Percentiles rank a stretch among this genome's conserved stretches.
Conservation (phyloP, 2,797 vertebrate species). For the Momotus momota region DNA sequence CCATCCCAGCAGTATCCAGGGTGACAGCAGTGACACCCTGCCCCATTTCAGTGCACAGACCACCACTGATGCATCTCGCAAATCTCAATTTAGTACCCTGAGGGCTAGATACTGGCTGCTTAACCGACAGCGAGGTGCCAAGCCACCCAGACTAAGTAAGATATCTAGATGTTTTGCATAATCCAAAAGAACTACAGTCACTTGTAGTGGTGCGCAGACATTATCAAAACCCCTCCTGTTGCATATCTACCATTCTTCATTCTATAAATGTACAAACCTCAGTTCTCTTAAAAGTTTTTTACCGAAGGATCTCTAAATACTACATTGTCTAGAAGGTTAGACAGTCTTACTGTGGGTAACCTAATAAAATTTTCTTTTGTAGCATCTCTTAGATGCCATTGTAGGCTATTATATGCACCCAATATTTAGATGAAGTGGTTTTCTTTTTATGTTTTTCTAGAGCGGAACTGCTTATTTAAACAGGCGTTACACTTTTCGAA, state of each 20-base stretch:
- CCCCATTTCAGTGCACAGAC: fast-evolving
- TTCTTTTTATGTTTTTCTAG: background rate
- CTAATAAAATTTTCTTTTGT: background rate
- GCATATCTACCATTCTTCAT: background rate
- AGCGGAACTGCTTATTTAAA: fast-evolving
- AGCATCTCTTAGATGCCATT: background rate
- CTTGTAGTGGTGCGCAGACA: background rate
- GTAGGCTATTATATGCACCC: fast-evolving
- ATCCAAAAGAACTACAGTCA: background rate
- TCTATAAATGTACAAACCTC: background rate
- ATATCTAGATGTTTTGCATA: fast-evolving
- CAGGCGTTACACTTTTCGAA: background rate
- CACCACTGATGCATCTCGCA: background rate
- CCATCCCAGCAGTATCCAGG: background rate
- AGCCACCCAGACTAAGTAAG: background rate
- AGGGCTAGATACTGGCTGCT: background rate
- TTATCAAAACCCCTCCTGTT: background rate
- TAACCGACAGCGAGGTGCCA: background rate
- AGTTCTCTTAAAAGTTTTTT: background rate
- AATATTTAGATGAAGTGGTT: background rate
- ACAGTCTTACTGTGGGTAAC: background rate
- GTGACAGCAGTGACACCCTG: fast-evolving
- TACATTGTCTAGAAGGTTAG: background rate
- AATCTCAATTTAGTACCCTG: background rate
- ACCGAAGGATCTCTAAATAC: too few relatives aligned